Evolutionary conservation across 2,797 vertebrate genomes (phyloP), one percentile per base, ranked within the genome.

Genomic region (Chromis chromis): DNA sequence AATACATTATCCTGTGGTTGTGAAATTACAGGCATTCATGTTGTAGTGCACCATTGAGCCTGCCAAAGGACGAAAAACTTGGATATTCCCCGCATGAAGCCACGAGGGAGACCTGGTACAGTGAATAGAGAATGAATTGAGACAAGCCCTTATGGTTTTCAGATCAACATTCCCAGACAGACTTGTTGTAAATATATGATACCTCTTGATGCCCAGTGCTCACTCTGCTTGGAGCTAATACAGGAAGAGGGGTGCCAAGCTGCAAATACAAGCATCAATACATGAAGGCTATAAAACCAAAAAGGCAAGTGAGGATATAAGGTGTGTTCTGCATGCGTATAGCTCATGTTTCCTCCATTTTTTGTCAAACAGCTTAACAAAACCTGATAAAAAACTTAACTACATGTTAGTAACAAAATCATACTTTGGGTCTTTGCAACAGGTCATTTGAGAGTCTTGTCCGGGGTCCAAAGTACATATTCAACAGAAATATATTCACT

Each of bases 101-200:
- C 79, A 76, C 76, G 80, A 84, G 78, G 60, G 49, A 82, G 77
- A 82, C 65, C 75, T 64, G 68, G 74, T 70, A 69, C 49, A 79
- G 52, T 63, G 77, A 84, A 65, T 33, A 78, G 62, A 76, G 50
- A 71, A 46, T 50, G 70, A 78, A 70, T 50, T 76, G 61, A 84
- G 78, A 86, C 71, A 76, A 85, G 57, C 42, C 63, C 84, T 82
- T 59, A 74, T 89, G 90, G 76, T 83, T 90, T 88, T 86, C 72
- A 86, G 76, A 89, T 91, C 87, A 91, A 89, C 90, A 91, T 90
- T 91, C 84, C 89, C 79, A 86, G 88, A 89, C 86, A 83, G 65
- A 72, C 65, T 16, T 67, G 63, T 50, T 73, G 65, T 70, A 69
- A 78, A 79, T 75, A 80, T 71, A 56, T 69, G 77, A 81, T 73